Base-by-base conservation (phyloP, 1,140 invertebrate genomes). In the Bombyx mandarina region DNA sequence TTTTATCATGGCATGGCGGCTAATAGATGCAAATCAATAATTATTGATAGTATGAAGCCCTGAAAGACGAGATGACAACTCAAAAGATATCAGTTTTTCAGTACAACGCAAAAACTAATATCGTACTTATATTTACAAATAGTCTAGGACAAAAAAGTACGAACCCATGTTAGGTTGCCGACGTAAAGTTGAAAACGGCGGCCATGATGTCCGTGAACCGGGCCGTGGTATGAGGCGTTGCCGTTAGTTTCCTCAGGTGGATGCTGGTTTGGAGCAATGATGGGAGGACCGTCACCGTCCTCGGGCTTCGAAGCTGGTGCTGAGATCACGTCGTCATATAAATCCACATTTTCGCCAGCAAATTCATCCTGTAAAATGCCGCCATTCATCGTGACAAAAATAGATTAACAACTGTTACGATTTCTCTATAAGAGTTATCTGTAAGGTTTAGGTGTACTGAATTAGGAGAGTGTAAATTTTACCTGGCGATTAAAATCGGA, bases 241-340 rank as follows among this genome's bases (percentile, higher is more conserved):
- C 93, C 93, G 89, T 94, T 94, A 4, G 91, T 91, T 67, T 92
- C 91, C 77, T 92, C 91, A 43, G 89, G 88, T 1, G 90, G 82
- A 75, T 88, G 88, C 67, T 67, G 89, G 64, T 79, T 82, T 18
- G 63, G 73, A 66, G 57, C 72, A 54, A 67, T 61, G 56, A 84
- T 89, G 50, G 79, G 75, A 52, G 89, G 88, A 51, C 89, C 88
- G 65, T 90, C 88, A 56, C 86, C 87, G 66, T 90, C 88, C 61
- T 89, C 88, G 10, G 86, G 80, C 60, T 90, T 89, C 61, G 83
- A 78, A 35, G 92, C 89, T 45, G 94, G 92, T 7, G 95, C 93
- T 46, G 96, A 93, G 68, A 98, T 95, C 45, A 98, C 97, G 90
- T 98, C 97, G 88, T 98, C 96, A 82, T 98, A 99, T n/a, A 99